Evolutionary conservation across 2,888 invertebrate species (phyloP).

Genomic region (Eilema griseolum): DNA sequence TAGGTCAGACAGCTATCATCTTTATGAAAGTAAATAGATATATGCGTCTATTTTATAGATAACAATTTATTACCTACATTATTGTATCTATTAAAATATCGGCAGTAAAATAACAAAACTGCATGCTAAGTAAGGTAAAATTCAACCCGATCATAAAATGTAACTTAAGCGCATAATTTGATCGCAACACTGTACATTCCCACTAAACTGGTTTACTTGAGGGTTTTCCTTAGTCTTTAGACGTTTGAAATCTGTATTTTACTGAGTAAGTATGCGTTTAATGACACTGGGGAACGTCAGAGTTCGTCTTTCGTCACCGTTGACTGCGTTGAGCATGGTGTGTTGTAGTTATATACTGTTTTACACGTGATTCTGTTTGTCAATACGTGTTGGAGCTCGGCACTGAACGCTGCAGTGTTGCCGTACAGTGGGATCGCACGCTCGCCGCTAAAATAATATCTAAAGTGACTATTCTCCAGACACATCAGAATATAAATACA

Average conservation of each 20-base stretch:
- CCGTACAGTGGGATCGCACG: constrained; percentile 37
- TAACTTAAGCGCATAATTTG: neutral
- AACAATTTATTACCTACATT: too few relatives aligned
- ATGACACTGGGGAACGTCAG: constrained; percentile 29
- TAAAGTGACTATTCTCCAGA: constrained; percentile 46
- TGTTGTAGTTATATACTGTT: constrained; percentile 55
- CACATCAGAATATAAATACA: constrained; percentile 12
- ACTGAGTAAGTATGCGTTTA: neutral
- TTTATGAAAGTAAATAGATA: too few relatives aligned
- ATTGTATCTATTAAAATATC: too few relatives aligned
- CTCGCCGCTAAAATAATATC: constrained; percentile 27
- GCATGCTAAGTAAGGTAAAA: too few relatives aligned
- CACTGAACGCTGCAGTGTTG: constrained; percentile 59
- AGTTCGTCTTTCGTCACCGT: constrained; percentile 54
- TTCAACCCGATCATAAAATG: too few relatives aligned
- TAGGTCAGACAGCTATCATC: too few relatives aligned
- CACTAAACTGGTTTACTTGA: constrained; percentile 12
- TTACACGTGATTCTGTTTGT: constrained; percentile 39
- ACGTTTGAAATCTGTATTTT: neutral
- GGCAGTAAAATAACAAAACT: too few relatives aligned
- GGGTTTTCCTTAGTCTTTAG: constrained; percentile 9
- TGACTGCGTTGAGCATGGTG: constrained; percentile 48
- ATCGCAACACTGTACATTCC: constrained; percentile 6
- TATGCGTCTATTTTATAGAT: too few relatives aligned
- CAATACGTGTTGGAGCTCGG: constrained; percentile 73